Evolutionary conservation across 2,797 vertebrate genomes (phyloP), one percentile per base, ranked within the genome.

Genomic region (Aselliscus stoliczkanus): DNA sequence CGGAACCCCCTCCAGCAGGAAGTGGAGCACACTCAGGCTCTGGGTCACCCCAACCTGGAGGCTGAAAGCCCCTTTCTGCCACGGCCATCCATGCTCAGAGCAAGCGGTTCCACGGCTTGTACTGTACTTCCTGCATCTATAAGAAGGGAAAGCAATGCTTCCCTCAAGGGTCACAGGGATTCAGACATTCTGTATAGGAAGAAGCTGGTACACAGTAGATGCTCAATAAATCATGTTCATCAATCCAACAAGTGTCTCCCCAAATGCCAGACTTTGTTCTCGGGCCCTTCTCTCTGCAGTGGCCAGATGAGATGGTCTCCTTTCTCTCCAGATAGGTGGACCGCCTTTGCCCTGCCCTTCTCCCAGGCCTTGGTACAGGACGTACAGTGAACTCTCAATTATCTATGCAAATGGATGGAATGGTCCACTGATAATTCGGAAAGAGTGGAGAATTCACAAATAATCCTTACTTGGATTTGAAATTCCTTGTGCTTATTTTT

Each of bases 361-460:
- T 73, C 62, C 60, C 29, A 67, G 88, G 44, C 82, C 85, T 39
- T 18, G 34, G 77, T 37, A 44, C 6, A 72, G 95, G 44, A 70
- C 83, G 96, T 52, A 58, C 81, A 37, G 85, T 69, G 44, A 93
- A 62, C 88, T 86, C 93, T 77, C 88, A 67, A 72, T 96, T 89
- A 92, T 75, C 91, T 50, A 89, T 70, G 96, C 67, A 91, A 93
- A 93, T 62, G 79, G 89, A 90, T 70, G 94, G 89, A 90, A 76
- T 12, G 14, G 79, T 82, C 89, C 73, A 20, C 73, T 34, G 82
- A 58, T 82, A 62, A 69, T 76, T 91, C 70, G 52, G 88, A 52
- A 95, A 81, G 54, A 93, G 81, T 44, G 67, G 64, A 34, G 72
- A 90, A 85, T 52, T 82, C 75, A 39, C 95, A 58, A 81, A 82